Conservation (phyloP, 2,113 vertebrate genomes). For the Peucedramus taeniatus region DNA sequence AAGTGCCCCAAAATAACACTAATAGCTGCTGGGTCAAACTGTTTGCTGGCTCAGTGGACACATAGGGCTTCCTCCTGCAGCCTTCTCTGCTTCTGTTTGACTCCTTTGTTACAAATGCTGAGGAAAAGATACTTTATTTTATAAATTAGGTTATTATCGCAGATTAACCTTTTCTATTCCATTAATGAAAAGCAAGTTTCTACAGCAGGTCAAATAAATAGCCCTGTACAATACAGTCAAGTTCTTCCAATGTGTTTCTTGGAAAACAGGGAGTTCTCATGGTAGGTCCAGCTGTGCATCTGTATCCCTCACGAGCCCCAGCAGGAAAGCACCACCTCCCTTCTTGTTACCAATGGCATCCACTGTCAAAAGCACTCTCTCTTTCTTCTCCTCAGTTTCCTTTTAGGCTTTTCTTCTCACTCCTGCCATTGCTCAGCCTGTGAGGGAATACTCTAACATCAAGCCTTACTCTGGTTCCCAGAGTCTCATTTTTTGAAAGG, state of each 20-base stretch:
- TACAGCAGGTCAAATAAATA: not conserved
- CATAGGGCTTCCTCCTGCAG: not conserved
- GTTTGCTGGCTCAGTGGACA: not conserved
- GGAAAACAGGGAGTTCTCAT: not conserved
- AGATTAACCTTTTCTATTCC: constrained; percentile 5
- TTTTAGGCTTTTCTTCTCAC: not conserved
- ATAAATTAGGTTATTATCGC: constrained; percentile 7
- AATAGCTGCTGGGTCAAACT: not conserved
- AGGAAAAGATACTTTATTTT: not conserved
- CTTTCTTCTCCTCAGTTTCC: not conserved
- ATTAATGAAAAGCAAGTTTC: constrained; percentile 33
- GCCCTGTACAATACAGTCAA: not conserved
- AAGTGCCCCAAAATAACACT: not conserved
- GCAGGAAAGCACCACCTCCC: not conserved
- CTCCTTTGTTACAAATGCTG: not conserved
- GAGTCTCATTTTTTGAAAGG: not conserved
- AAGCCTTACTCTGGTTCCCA: not conserved
- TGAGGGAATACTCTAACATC: not conserved
- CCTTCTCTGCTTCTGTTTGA: not conserved
- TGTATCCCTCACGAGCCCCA: not conserved
- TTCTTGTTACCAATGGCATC: not conserved
- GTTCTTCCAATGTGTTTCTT: not conserved
- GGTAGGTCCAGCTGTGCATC: not conserved
- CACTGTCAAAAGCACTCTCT: not conserved
- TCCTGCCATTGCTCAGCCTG: not conserved